Percentiles rank a stretch among this genome's conserved stretches.
Conservation (phyloP, 2,797 vertebrate genomes). For the Staurois parvus region DNA sequence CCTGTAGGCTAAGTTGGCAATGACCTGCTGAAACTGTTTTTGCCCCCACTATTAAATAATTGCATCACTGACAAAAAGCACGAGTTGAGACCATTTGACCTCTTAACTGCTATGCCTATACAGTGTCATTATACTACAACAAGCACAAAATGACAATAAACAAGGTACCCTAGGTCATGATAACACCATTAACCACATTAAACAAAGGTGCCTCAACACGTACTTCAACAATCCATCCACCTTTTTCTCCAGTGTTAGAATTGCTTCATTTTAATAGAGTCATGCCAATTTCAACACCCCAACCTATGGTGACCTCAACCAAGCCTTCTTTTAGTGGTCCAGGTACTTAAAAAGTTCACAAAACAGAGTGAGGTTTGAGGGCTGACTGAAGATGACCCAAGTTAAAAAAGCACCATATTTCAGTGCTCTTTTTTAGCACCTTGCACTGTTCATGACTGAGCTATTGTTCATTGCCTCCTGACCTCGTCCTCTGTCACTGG, state of each 20-base stretch:
- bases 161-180: not conserved
- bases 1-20: too few relatives aligned
- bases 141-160: not conserved
- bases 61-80: too few relatives aligned
- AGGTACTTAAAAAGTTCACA: conserved; percentile 49
- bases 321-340: not conserved
- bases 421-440: conserved; percentile 50
- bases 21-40: too few relatives aligned
- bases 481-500: conserved; percentile 33
- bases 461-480: conserved; percentile 45
- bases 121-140: not conserved
- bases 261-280: not conserved
- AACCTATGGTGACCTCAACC: conserved; percentile 32
- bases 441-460: conserved; percentile 3
- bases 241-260: not conserved
- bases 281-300: conserved; percentile 27
- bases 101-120: not conserved
- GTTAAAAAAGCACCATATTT: conserved; percentile 58
- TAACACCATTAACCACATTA: not conserved
- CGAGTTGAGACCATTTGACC: not conserved
- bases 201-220: conserved; percentile 8
- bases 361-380: conserved; percentile 26
- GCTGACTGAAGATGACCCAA: conserved; percentile 48
- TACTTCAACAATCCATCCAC: conserved; percentile 15
- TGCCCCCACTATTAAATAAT: too few relatives aligned